Evolutionary conservation across 2,113 vertebrate genomes (phyloP).

Genomic region (Tretioscincus oriximinensis): DNA sequence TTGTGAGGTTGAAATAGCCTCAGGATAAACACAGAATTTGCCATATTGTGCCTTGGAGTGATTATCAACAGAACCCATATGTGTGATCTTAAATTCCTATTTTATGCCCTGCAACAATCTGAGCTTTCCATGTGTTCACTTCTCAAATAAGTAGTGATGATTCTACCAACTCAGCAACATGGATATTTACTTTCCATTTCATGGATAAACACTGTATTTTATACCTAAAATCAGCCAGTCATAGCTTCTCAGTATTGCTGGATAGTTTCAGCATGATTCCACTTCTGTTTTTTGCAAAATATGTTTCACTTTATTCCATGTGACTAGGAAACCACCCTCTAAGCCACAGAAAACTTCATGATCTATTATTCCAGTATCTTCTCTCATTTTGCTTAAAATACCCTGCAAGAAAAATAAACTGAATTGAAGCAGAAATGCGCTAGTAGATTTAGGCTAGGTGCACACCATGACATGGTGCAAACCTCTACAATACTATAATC

Average conservation of each 20-base stretch:
- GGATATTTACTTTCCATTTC: neutral
- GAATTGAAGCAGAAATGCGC: neutral
- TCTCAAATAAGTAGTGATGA: neutral
- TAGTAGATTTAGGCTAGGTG: too few species aligned
- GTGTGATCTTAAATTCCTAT: neutral
- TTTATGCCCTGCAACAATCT: neutral
- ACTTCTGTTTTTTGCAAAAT: neutral
- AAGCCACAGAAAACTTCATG: neutral
- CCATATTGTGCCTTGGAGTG: neutral
- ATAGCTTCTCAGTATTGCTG: neutral
- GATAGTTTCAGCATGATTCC: neutral
- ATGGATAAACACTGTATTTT: neutral
- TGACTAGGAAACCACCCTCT: neutral
- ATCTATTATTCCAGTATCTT: neutral
- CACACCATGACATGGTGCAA: too few species aligned
- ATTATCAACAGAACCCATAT: neutral
- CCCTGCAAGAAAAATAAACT: neutral
- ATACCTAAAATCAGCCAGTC: neutral
- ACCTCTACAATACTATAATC: too few species aligned
- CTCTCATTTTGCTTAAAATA: neutral
- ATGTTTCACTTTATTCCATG: neutral
- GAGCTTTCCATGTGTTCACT: neutral
- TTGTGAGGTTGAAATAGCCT: neutral
- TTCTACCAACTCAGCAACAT: neutral
- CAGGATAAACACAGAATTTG: neutral